Base-by-base conservation (phyloP, 2,888 invertebrate genomes). In the Tetramorium bicarinatum region DNA sequence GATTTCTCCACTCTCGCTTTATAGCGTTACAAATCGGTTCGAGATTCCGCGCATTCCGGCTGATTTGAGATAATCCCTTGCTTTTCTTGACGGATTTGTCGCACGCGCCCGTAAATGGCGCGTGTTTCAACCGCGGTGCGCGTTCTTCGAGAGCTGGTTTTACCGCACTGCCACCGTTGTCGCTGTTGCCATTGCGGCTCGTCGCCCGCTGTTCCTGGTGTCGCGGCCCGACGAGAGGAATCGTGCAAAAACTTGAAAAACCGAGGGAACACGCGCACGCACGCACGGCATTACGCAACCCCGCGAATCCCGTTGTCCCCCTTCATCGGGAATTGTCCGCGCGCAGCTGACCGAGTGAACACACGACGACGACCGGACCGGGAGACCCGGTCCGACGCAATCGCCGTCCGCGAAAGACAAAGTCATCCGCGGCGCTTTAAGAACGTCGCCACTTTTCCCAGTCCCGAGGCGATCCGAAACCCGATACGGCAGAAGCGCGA, bases 1-100 rank as follows among this genome's bases (percentile, higher is more conserved):
- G 86, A 85, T 91, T 91, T 91, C 88, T 88, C 87, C 85, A 81
- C 34, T n/a, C 77, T 84, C 85, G 84, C 82, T 91, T 92, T 93
- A 93, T 89, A 92, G 92, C 90, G 91, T 89, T 93, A 93, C 94
- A 93, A 94, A 94, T 94, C 93, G 93, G 87, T 89, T 85, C 93
- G 75, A 90, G 93, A 94, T 94, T 94, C 94, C 94, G 92, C 91
- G 92, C 93, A 90, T 91, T 92, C 93, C 93, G 87, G 47, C 89
- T 91, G 93, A 94, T 94, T 94, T 92, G 92, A 93, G 92, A 93
- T 93, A 93, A 93, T 93, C 90, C 87, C 90, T 85, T 85, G 88
- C 76, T 47, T 87, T 89, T 86, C 88, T 85, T 88, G 91, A 92
- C 93, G 91, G 91, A 94, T 94, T 93, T 92, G 93, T 94, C 93